These are phyloP conservation scores for Eupristina koningsbergeri DNA, from an alignment of 1,140 invertebrate genomes.

Conservation along the genomic window DNA sequence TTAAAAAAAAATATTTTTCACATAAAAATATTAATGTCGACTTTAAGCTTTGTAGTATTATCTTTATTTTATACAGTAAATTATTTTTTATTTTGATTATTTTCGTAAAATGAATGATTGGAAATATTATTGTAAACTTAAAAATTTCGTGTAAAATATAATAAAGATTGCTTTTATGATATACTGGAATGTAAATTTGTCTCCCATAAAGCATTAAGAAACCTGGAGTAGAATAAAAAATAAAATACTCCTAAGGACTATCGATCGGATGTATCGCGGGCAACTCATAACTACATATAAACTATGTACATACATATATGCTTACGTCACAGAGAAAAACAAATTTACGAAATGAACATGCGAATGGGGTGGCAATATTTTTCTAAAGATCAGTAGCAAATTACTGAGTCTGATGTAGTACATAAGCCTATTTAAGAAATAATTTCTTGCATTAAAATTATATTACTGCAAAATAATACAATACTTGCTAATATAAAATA, in stretches of 20 bases:
- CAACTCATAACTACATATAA: background rate
- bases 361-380: background rate
- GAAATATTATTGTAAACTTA: background rate
- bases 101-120: background rate
- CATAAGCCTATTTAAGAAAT: too few relatives aligned
- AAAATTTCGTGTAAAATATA: background rate
- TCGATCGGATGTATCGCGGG: slow-evolving; percentile 15
- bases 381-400: background rate
- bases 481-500: too few relatives aligned
- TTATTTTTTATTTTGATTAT: background rate
- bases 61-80: background rate
- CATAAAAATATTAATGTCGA: background rate
- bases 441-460: too few relatives aligned
- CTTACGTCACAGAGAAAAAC: background rate
- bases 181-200: background rate
- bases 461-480: too few relatives aligned
- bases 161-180: background rate
- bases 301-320: background rate
- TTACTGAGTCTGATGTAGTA: background rate
- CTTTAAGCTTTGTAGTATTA: background rate
- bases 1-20: too few relatives aligned
- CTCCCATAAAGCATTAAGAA: background rate
- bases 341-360: background rate
- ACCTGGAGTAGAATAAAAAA: background rate
- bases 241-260: background rate